Conservation (phyloP, 1,140 invertebrate genomes). For the Uloborus diversus region DNA sequence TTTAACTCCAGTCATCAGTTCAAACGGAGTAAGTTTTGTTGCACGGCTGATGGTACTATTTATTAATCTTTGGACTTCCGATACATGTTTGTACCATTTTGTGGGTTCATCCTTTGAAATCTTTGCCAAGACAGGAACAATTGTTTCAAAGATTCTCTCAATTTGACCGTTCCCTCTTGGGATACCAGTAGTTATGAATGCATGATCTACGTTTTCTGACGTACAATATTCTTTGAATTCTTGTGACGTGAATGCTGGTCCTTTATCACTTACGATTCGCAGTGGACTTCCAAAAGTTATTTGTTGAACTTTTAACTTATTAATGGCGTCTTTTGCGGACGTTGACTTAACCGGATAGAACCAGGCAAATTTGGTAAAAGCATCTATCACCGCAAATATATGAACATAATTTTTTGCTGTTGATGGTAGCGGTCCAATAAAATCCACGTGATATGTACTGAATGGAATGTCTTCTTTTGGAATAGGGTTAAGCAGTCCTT, state of each 20-base stretch:
- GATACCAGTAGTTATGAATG: neutral
- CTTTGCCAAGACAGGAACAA: neutral
- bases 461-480: neutral
- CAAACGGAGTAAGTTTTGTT: neutral
- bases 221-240: neutral
- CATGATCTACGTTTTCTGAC: neutral
- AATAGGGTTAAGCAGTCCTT: neutral
- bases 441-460: neutral
- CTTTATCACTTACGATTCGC: neutral
- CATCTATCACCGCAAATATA: slow-evolving; percentile 4
- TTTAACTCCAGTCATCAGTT: neutral
- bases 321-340: neutral
- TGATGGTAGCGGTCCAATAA: neutral
- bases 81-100: slow-evolving; percentile 10
- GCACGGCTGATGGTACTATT: neutral
- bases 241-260: neutral
- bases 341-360: slow-evolving; percentile 13
- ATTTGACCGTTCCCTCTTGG: neutral
- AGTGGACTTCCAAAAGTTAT: neutral
- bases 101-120: too few relatives aligned
- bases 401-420: neutral
- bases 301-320: slow-evolving; percentile 3
- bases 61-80: neutral
- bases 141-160: neutral
- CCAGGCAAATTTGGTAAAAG: slow-evolving; percentile 13